These are phyloP conservation scores for Uria lomvia DNA, from an alignment of 2,113 vertebrate species.

Conservation along the genomic window DNA sequence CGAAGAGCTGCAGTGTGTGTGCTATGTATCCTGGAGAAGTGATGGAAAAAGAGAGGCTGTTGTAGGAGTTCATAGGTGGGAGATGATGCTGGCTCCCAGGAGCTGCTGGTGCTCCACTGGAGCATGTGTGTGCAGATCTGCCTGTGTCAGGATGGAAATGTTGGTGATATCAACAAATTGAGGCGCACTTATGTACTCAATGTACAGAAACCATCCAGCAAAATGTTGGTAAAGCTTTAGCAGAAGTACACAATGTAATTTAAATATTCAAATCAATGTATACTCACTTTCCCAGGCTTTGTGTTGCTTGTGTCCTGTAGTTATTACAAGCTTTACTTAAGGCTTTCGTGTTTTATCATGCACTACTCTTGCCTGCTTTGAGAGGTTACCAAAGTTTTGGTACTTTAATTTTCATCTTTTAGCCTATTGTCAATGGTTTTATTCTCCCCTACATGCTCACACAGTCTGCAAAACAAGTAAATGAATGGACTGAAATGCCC, in stretches of 20 bases:
- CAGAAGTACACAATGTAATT: not conserved
- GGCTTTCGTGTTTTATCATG: not conserved
- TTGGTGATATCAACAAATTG: not conserved
- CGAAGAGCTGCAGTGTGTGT: not conserved
- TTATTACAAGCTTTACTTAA: not conserved
- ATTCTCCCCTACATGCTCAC: not conserved
- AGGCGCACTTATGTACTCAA: accelerated
- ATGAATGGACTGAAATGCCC: not conserved
- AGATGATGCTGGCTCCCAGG: not conserved
- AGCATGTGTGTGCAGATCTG: not conserved
- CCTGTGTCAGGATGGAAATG: no score
- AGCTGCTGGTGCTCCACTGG: not conserved
- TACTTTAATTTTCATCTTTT: not conserved
- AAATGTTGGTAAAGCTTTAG: not conserved
- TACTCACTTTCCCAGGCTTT: not conserved
- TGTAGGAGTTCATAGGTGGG: not conserved
- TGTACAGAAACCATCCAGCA: not conserved
- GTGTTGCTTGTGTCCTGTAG: not conserved
- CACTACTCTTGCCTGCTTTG: not conserved
- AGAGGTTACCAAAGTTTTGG: not conserved
- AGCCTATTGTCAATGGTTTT: not conserved
- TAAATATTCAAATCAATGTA: not conserved
- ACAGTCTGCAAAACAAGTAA: not conserved
- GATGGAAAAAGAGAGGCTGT: not conserved
- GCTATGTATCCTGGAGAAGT: accelerated